Percentiles rank a stretch among this genome's conserved stretches.
Evolutionary conservation across 2,113 vertebrate genomes (phyloP).

Genomic region (Tursiops truncatus): DNA sequence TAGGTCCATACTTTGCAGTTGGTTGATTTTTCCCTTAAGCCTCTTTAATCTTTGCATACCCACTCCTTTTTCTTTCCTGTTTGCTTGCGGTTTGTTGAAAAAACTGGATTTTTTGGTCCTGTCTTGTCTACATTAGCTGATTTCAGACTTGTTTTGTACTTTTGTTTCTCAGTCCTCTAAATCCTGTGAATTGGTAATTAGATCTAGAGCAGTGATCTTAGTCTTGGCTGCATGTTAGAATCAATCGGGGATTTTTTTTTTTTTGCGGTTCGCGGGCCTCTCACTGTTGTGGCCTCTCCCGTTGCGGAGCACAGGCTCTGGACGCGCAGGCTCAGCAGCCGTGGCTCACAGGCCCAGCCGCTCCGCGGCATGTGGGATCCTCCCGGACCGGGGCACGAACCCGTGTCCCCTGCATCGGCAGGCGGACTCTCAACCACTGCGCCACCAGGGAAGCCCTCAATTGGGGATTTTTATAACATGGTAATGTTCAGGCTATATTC

Average conservation of each 20-base stretch:
- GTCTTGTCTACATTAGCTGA: not conserved
- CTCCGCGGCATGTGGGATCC: no score
- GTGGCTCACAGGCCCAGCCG: no score
- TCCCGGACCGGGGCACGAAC: no score
- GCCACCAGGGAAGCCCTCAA: not conserved
- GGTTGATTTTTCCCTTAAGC: not conserved
- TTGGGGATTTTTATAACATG: not conserved
- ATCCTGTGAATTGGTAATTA: not conserved
- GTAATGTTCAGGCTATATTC: not conserved
- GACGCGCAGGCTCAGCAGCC: no score
- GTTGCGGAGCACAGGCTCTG: no score
- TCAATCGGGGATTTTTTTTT: not conserved
- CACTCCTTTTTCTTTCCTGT: not conserved
- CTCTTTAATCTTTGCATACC: not conserved
- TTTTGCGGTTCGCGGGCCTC: no score
- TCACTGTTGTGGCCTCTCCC: no score
- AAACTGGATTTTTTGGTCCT: not conserved
- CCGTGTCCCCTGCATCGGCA: no score
- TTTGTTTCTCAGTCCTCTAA: not conserved
- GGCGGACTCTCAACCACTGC: no score
- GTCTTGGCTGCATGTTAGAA: not conserved
- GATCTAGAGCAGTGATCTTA: not conserved
- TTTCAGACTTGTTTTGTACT: not conserved
- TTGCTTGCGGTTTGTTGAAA: not conserved
- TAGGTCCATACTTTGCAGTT: not conserved